Evolutionary conservation across 2,888 invertebrate species (phyloP), one percentile per base, ranked within the genome.

Genomic region (Megalurothrips usitatus): DNA sequence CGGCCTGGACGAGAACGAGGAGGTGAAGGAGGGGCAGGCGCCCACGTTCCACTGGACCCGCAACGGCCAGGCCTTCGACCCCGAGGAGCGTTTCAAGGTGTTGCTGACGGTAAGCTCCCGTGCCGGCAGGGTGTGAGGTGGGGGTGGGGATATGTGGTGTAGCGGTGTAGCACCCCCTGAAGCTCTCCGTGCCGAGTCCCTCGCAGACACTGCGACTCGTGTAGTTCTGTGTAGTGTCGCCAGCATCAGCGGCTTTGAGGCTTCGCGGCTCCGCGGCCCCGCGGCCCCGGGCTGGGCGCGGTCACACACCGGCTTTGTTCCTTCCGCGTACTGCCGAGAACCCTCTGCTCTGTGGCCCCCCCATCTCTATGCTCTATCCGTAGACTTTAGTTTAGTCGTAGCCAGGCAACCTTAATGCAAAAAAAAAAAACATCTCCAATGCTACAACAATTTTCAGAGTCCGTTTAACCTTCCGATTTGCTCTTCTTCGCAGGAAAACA

Each of bases 81-180:
- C 96, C 1, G 96, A 96, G 85, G 96, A 97, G 86, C 91, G 96
- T 82, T 97, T 97, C 87, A 96, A 96, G 88, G 96, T 96, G 0
- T 89, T 96, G 26, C 92, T 96, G 86, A 94, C 86, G 85, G 87
- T 87, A 83, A 81, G 82, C 75, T 23, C 17, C 49, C 58, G 14
- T 9, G 34, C 14, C 58, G 58, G 14, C 58, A 10, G 52, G 52
- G 52, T 19, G 52, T 14, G 19, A 17, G 58, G 14, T 19, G 17
- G 34, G 34, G 34, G 34, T 43, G 34, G 6, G 34, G 6, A 2
- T 43, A 43, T 43, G 34, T 43, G 6, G 34, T 43, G 34, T 43
- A 43, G 2, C 6, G 34, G 3, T 43, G 34, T 43, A 43, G 34
- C 34, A 43, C 6, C 6, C 34, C 34, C 34, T n/a, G n/a, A n/a